Base-by-base conservation (phyloP, 2,113 vertebrate species). In the Eidolon helvum region DNA sequence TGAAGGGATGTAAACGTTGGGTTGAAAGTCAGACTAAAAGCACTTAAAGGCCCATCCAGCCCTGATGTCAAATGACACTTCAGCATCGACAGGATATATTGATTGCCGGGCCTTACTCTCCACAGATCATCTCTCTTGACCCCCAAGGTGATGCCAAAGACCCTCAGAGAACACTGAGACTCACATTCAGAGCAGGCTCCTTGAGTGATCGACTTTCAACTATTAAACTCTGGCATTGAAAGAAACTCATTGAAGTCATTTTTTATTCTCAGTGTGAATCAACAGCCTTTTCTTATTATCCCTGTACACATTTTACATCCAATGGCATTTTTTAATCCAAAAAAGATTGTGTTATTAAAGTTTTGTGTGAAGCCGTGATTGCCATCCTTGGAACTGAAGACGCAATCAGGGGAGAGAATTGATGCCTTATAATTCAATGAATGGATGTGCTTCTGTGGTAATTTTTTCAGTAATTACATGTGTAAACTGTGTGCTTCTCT, bases 331-430 rank as follows among this genome's bases (percentile, higher is more conserved):
- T 97, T 97, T 95, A 87, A 86, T 95, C 85, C 91, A 38, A 24
- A 94, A 96, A 92, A 96, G 75, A 89, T 53, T 89, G 87, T 93
- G 92, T 90, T 98, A 92, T 94, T 95, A 96, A 97, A 97, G 91
- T 96, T 97, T 79, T 96, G 87, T 91, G 79, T 96, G 83, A 88
- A 63, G 65, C 87, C 94, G 77, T 97, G 96, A 98, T 98, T 98
- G 97, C 97, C 96, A 96, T 94, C 92, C 94, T 98, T 95, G 69
- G 91, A 96, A 95, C 16, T 33, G 90, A 97, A 98, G 97, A 97
- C 95, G 97, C 91, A 98, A 98, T 99, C 98, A 98, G 94, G 96
- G 91, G 22, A 95, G 93, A 97, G 92, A 98, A 97, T 97, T 97
- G 97, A 85, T 96, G 95, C 93, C 97, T 97, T 97, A 75, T 97